Conservation (phyloP, 2,888 invertebrate species). For the Diaphora mendica region DNA sequence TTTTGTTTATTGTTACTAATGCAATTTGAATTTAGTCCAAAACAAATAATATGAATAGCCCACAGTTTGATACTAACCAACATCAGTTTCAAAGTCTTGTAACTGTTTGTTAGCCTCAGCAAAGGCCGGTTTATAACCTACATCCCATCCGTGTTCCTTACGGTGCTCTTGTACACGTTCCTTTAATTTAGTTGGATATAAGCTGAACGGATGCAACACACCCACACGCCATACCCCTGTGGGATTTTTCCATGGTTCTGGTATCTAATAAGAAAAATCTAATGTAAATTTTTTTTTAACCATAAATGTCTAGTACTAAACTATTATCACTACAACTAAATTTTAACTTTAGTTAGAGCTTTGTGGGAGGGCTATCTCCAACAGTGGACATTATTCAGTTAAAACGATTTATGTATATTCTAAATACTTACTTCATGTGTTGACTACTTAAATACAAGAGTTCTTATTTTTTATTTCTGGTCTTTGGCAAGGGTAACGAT, state of each 20-base stretch:
- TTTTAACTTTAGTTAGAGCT: too few relatives aligned
- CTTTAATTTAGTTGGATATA: slow-evolving; percentile 94
- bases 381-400: too few relatives aligned
- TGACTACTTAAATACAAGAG: background rate
- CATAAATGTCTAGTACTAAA: too few relatives aligned
- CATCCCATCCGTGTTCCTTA: slow-evolving; percentile 94
- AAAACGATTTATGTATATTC: too few relatives aligned
- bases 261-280: slow-evolving; percentile 87
- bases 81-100: slow-evolving; percentile 91
- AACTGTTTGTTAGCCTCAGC: slow-evolving; percentile 92
- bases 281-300: background rate
- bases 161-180: slow-evolving; percentile 93
- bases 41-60: too few relatives aligned
- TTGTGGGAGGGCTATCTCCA: too few relatives aligned
- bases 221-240: slow-evolving; percentile 95
- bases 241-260: slow-evolving; percentile 93
- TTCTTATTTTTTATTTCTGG: background rate
- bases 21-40: too few relatives aligned
- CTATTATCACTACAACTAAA: too few relatives aligned
- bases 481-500: background rate
- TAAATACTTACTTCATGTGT: too few relatives aligned
- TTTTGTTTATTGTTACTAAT: too few relatives aligned
- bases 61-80: slow-evolving; percentile 70
- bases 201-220: slow-evolving; percentile 92
- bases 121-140: slow-evolving; percentile 91